phyloP scores from a whole-genome alignment of 2,797 vertebrate genomes.

The Taenioides sp. region DNA sequence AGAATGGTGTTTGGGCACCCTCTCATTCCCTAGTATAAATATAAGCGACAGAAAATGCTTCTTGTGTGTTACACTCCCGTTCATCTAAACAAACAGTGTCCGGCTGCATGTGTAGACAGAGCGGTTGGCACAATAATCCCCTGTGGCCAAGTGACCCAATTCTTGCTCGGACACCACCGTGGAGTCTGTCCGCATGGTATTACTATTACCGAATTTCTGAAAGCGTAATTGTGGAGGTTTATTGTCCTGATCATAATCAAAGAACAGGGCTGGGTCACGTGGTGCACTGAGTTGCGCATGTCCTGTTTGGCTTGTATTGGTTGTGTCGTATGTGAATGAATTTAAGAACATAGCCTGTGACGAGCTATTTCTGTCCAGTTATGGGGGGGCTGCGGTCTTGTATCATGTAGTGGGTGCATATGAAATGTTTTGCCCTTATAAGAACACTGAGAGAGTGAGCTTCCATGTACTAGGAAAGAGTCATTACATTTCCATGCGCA shows the following conservation, averaged over 20 bases:
- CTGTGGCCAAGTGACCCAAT: constrained; percentile 77
- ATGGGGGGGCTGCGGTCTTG: constrained; percentile 1
- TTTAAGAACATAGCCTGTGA: constrained; percentile 13
- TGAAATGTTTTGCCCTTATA: constrained; percentile 44
- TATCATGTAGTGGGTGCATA: constrained; percentile 24
- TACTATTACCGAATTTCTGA: neutral
- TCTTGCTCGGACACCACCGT: constrained; percentile 40
- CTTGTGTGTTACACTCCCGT: constrained; percentile 14
- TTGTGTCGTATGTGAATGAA: neutral
- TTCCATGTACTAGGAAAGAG: neutral
- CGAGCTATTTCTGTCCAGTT: constrained; percentile 40
- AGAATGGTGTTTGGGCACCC: neutral
- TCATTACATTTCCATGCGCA: neutral
- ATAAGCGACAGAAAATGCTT: neutral
- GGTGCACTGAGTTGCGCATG: constrained; percentile 37
- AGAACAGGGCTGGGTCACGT: constrained; percentile 30
- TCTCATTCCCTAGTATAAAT: neutral
- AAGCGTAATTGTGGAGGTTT: neutral
- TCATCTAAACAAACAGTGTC: constrained; percentile 27
- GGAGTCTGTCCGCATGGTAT: constrained; percentile 42
- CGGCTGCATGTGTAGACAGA: constrained; percentile 32
- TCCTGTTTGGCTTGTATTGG: neutral
- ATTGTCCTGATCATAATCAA: constrained; percentile 24
- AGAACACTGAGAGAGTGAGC: neutral
- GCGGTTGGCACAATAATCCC: constrained; percentile 63